These are phyloP conservation scores for Falco berigora DNA, from an alignment of 2,797 vertebrate species.

Conservation along the genomic window DNA sequence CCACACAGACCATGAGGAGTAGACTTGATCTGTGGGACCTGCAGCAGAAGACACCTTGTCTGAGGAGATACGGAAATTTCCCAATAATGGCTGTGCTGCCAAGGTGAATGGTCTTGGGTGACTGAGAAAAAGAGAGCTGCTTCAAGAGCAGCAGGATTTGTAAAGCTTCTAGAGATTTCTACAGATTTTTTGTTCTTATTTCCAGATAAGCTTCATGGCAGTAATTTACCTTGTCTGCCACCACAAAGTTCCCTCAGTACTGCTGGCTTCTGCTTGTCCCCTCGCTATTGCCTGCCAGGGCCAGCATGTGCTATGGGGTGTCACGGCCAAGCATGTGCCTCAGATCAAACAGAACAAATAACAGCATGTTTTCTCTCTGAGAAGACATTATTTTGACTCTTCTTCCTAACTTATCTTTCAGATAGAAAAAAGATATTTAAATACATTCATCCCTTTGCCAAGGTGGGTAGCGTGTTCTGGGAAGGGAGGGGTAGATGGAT, in stretches of 20 bases:
- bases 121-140: neutral
- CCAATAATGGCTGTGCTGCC: neutral
- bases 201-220: neutral
- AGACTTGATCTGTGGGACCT: neutral
- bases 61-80: neutral
- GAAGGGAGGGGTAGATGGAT: neutral
- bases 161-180: neutral
- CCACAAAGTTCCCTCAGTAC: neutral
- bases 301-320: neutral
- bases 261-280: neutral
- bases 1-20: neutral
- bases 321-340: neutral
- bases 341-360: neutral
- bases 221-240: neutral
- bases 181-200: neutral
- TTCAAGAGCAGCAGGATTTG: neutral
- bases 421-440: neutral
- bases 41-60: neutral
- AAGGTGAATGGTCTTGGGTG: neutral
- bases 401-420: neutral
- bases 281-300: neutral
- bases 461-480: neutral
- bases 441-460: neutral
- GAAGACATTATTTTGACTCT: neutral
- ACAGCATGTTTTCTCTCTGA: neutral